phyloP scores from a whole-genome alignment of 2,888 invertebrate species.

The Amphipyra berbera region DNA sequence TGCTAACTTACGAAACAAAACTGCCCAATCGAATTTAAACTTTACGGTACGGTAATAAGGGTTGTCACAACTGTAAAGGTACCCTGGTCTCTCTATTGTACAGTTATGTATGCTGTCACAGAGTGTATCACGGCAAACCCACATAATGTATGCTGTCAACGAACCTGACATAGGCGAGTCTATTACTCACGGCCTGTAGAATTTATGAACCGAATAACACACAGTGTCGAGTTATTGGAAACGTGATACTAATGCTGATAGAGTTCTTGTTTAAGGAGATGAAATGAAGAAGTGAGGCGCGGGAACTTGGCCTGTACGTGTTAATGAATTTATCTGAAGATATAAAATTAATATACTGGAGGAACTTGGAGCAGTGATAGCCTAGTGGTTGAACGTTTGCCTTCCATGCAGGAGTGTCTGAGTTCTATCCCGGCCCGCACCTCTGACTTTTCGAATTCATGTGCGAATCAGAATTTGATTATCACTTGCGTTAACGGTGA shows the following conservation, averaged over 20 bases:
- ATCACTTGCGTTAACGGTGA: too few species aligned
- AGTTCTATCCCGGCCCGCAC: too few species aligned
- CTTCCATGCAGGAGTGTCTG: too few species aligned
- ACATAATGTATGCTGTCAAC: slow-evolving; percentile 82
- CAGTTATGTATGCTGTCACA: slow-evolving; percentile 43
- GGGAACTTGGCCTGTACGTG: not conserved
- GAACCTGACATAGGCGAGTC: slow-evolving; percentile 80
- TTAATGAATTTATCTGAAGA: slow-evolving; percentile 13
- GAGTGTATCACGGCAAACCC: slow-evolving; percentile 68
- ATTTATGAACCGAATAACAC: slow-evolving; percentile 85
- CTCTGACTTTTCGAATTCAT: too few species aligned
- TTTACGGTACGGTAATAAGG: slow-evolving; percentile 35
- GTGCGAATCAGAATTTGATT: too few species aligned
- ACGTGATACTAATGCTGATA: slow-evolving; percentile 82
- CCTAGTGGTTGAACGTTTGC: too few species aligned
- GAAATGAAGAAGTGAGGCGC: slow-evolving; percentile 23
- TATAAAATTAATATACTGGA: not conserved
- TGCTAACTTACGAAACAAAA: not conserved
- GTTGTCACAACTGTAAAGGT: slow-evolving; percentile 24
- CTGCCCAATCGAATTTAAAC: slow-evolving; percentile 29
- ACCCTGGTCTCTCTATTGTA: slow-evolving; percentile 36
- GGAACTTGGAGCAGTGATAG: too few species aligned
- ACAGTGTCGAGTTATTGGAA: slow-evolving; percentile 83
- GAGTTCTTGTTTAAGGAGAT: slow-evolving; percentile 52
- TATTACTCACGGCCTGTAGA: slow-evolving; percentile 80